Evolutionary conservation across 2,888 invertebrate species (phyloP), one percentile per base, ranked within the genome.

Genomic region (Polydrusus tereticollis): DNA sequence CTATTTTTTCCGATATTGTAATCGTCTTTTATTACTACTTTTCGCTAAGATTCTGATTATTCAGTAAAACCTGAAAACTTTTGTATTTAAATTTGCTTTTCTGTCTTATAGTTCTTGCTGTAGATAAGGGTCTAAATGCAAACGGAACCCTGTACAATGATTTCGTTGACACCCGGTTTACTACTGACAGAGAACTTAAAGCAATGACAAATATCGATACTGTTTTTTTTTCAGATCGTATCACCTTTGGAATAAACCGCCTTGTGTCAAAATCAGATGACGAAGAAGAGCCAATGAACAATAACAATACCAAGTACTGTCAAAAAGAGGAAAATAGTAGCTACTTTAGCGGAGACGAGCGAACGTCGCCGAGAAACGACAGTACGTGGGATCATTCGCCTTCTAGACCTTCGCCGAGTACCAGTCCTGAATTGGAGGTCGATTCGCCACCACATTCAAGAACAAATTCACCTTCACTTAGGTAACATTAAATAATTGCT

Each of bases 181-280:
- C n/a, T n/a, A n/a, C n/a, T n/a, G n/a, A n/a, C n/a, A n/a, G n/a
- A n/a, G n/a, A n/a, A n/a, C n/a, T n/a, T n/a, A n/a, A n/a, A n/a
- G n/a, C n/a, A n/a, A n/a, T n/a, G n/a, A n/a, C n/a, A n/a, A n/a
- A n/a, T n/a, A n/a, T n/a, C n/a, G n/a, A n/a, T n/a, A n/a, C n/a
- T 57, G 45, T 79, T 76, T 77, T 84, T 74, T 75, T 89, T 89
- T 2, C 90, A 94, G 95, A 94, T 81, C 91, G 92, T 83, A 91
- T 95, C 81, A 94, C 94, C 81, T 95, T 95, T 81, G 94, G 95
- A 72, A 92, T 95, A 80, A 94, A 91, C 84, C 91, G 95, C 72
- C 86, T 95, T 78, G 93, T 95, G 33, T 89, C 89, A 16, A 88
- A 89, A 77, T 89, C 89, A 43, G 87, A 87, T 29, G 87, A 87